Evolutionary conservation across 2,113 vertebrate species (phyloP), one percentile per base, ranked within the genome.

Genomic region (Poecile atricapillus): DNA sequence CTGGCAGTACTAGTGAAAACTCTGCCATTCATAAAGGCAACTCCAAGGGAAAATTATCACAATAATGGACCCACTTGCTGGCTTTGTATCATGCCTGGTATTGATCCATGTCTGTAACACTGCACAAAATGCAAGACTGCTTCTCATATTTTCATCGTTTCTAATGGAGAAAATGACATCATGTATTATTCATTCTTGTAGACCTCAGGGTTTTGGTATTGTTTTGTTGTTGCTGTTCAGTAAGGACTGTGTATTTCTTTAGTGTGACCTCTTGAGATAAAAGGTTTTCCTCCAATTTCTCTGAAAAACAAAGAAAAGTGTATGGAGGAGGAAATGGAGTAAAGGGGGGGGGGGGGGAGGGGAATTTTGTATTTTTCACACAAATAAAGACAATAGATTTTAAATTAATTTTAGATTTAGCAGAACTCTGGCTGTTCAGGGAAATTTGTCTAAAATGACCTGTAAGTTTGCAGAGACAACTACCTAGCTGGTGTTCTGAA

Each of bases 321-420:
- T 30, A 68, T 11, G 6, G 4, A 79, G 23, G 4, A 58, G 11
- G n/a, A 52, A 46, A 83, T 15, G 4, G 11, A 75, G 7, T 4
- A 30, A 69, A 8, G 39, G 39, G 39, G 11, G n/a, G 15, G 15
- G 58, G 1, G 5, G 2, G 2, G 1, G 27, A 6, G 13, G 7
- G 11, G 25, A 39, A 41, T 15, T 60, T 39, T 11, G 1, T 20
- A 14, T 33, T 21, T 89, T 78, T 89, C 25, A 39, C 25, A 83
- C 39, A 39, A 11, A 39, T 39, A 39, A 39, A 50, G 22, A 20
- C 27, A 67, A 53, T 19, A 69, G 9, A 65, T 79, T 25, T 67
- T 5, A 67, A 75, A 75, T 33, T 39, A 56, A 35, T 71, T 75
- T 47, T 59, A 2, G 80, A 58, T 76, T 68, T 73, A 73, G 7